phyloP scores from a whole-genome alignment of 2,797 vertebrate genomes.

The Naso thynnoides region DNA sequence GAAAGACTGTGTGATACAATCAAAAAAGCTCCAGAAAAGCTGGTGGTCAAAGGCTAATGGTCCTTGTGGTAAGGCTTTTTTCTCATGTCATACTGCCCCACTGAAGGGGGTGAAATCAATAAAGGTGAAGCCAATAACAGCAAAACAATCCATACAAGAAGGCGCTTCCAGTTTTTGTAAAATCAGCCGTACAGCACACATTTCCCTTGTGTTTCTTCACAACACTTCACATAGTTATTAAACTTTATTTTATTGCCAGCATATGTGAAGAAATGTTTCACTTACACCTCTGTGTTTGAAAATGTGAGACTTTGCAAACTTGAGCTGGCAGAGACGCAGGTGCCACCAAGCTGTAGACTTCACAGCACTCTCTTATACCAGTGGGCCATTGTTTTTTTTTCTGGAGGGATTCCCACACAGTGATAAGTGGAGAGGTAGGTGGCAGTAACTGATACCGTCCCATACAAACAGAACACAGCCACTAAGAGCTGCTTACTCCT shows the following conservation, averaged over 20 bases:
- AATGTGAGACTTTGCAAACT: constrained; percentile 32
- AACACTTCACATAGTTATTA: neutral
- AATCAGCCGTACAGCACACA: too few relatives aligned
- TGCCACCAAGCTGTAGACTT: constrained; percentile 34
- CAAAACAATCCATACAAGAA: neutral
- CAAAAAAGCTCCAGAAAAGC: neutral
- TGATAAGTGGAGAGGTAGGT: constrained; percentile 49
- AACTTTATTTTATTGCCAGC: neutral
- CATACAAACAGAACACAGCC: constrained; percentile 41
- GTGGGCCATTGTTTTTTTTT: constrained; percentile 51
- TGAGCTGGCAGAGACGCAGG: constrained; percentile 11
- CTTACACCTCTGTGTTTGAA: constrained; percentile 8
- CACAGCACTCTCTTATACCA: constrained; percentile 20
- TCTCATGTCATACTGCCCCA: neutral
- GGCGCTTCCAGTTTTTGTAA: neutral
- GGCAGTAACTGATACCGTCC: constrained; percentile 52
- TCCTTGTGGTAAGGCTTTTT: neutral
- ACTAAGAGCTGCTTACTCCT: constrained; percentile 52
- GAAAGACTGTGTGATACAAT: neutral
- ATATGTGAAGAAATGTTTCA: constrained; percentile 14
- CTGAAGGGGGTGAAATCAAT: neutral
- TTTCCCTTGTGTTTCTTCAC: neutral
- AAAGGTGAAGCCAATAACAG: neutral
- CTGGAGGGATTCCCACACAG: constrained; percentile 54
- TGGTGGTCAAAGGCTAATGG: neutral